These are phyloP conservation scores for Melitaea cinxia DNA, from an alignment of 1,140 invertebrate genomes.

Conservation along the genomic window DNA sequence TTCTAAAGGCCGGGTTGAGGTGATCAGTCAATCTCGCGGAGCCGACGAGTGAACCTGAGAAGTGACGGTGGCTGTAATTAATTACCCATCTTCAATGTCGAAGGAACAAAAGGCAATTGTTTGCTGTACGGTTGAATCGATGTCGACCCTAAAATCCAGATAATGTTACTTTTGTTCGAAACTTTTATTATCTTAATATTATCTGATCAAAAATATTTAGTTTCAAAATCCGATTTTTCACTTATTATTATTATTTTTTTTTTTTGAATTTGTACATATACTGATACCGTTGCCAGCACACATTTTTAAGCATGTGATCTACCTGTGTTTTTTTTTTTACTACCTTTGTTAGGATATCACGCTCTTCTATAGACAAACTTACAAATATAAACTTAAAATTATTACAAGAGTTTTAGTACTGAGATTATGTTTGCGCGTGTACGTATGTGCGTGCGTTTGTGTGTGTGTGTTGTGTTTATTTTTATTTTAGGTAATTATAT, in stretches of 20 bases:
- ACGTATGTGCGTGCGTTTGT: no score
- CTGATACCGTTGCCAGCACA: no score
- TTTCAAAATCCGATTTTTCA: neutral
- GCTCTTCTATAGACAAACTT: no score
- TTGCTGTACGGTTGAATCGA: constrained; percentile 3
- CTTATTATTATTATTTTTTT: neutral
- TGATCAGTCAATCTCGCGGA: constrained; percentile 11
- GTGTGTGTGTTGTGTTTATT: no score
- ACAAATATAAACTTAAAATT: no score
- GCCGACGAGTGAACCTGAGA: constrained; percentile 21
- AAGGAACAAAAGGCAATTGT: constrained; percentile 1
- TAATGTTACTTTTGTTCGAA: neutral
- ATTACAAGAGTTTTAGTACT: no score
- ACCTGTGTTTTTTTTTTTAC: no score
- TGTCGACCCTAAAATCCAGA: constrained; percentile 7
- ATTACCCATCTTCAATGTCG: constrained; percentile 5
- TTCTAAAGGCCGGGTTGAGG: constrained; percentile 11
- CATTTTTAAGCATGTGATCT: no score
- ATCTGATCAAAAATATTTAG: neutral
- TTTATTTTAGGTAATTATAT: no score
- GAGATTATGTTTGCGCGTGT: no score
- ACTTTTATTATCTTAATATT: neutral
- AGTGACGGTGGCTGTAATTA: constrained; percentile 9
- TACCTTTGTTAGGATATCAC: no score
- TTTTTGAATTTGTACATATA: no score